Evolutionary conservation across 2,888 invertebrate species (phyloP), one percentile per base, ranked within the genome.

Genomic region (Scaptomyza parva): DNA sequence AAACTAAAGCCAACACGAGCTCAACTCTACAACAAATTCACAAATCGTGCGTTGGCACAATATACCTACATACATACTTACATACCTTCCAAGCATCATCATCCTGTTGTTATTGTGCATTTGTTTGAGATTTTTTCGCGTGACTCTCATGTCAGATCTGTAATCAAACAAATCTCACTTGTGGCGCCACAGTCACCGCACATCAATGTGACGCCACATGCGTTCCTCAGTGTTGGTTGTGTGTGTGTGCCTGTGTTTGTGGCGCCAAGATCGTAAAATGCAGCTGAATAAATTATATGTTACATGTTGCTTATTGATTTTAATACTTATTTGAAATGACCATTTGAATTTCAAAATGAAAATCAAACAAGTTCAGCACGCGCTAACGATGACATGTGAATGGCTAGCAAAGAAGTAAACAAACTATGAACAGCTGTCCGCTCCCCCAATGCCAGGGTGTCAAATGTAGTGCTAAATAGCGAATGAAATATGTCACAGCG

Each of bases 121-220:
- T 30, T 57, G 39, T 61, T 58, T 60, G 40, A 66, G 45, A 59
- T 70, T 71, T 77, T 78, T 86, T 83, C 70, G 80, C 83, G 76
- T 87, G 88, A 83, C 86, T 86, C 70, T 75, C 68, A 70, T 84
- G 82, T 77, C 80, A 68, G 71, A 74, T 62, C 64, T 62, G 52
- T 74, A 67, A 75, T 77, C 81, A 63, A 63, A 39, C 62, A 57
- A 60, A 59, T 68, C 68, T 72, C 44, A 51, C 43, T 70, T 48
- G 61, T 65, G 78, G 76, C 77, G 76, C 72, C 71, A 75, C 60
- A 62, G 74, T 51, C 59, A 54, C 59, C 45, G 65, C 68, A 39
- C 59, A 78, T 75, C 75, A 70, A 66, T 68, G 61, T 54, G 68
- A 70, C 61, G 66, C 60, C 70, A 58, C 62, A 58, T 65, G 70